phyloP scores from a whole-genome alignment of 2,888 invertebrate species.

The Thysanoteuthis rhombus region DNA sequence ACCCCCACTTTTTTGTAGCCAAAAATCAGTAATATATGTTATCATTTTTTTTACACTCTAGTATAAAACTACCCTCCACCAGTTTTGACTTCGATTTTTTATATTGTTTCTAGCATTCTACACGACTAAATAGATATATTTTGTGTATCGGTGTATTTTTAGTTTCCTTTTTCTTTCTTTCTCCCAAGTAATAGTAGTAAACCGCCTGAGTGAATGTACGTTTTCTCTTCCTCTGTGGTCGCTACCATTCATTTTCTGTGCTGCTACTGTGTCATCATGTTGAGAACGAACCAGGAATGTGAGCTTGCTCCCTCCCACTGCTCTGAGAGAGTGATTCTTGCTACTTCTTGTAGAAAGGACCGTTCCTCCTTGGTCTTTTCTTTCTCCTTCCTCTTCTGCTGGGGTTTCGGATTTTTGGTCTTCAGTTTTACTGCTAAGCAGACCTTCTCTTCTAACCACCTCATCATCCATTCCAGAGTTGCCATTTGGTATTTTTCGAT shows the following conservation, averaged over 20 bases:
- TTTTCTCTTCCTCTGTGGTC: background rate
- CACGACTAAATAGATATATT: no score
- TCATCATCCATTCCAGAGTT: no score
- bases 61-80: no score
- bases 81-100: no score
- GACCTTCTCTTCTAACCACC: no score
- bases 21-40: no score
- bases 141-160: background rate
- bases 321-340: background rate
- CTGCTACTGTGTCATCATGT: constrained; percentile 12
- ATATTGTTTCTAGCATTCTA: no score
- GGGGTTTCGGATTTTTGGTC: no score
- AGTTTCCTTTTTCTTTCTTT: background rate
- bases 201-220: background rate
- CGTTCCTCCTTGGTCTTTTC: background rate
- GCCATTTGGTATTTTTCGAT: no score
- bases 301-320: background rate
- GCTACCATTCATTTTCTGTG: background rate
- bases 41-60: no score
- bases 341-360: background rate
- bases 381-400: background rate
- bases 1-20: no score
- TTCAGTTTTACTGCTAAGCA: no score
- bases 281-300: background rate
- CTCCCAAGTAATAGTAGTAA: background rate